phyloP scores from a whole-genome alignment of 2,888 invertebrate genomes.

The Tenthredo livida region DNA sequence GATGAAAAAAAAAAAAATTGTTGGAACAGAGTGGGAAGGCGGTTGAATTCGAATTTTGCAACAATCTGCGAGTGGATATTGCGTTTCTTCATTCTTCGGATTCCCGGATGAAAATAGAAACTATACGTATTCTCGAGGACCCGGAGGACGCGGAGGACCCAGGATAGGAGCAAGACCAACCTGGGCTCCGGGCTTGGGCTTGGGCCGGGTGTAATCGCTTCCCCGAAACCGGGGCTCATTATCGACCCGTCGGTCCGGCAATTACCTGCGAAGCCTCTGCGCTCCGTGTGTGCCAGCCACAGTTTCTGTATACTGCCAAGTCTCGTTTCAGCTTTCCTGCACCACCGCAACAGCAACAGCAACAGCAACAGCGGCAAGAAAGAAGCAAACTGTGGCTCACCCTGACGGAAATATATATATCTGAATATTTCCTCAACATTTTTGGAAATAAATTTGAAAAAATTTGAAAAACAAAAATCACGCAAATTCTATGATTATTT shows the following conservation, averaged over 20 bases:
- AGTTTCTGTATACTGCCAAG: slow-evolving; percentile 60
- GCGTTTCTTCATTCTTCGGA: not conserved
- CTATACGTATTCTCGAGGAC: not conserved
- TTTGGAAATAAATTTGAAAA: not conserved
- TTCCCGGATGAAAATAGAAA: not conserved
- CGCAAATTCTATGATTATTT: not conserved
- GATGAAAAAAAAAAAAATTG: not conserved
- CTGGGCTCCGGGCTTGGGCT: slow-evolving; percentile 59
- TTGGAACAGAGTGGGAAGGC: too few species aligned
- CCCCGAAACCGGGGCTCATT: slow-evolving; percentile 78
- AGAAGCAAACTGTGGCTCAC: not conserved
- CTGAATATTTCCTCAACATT: not conserved
- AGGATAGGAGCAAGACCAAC: slow-evolving; percentile 15
- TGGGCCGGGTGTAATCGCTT: slow-evolving; percentile 77
- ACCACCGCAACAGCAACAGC: not conserved
- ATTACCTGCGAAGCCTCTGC: slow-evolving; percentile 77
- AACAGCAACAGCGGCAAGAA: not conserved
- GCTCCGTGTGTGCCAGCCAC: slow-evolving; percentile 72
- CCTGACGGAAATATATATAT: not conserved
- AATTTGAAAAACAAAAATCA: not conserved
- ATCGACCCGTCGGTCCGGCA: slow-evolving; percentile 79
- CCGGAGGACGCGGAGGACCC: slow-evolving; percentile 34
- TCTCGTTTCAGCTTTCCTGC: slow-evolving; percentile 23
- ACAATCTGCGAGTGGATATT: not conserved
- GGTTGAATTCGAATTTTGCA: not conserved